A percentile compares a stretch with the other conserved stretches of the same genome.
Conservation (phyloP, 2,888 invertebrate genomes). For the Mesopsocus fuscifrons region DNA sequence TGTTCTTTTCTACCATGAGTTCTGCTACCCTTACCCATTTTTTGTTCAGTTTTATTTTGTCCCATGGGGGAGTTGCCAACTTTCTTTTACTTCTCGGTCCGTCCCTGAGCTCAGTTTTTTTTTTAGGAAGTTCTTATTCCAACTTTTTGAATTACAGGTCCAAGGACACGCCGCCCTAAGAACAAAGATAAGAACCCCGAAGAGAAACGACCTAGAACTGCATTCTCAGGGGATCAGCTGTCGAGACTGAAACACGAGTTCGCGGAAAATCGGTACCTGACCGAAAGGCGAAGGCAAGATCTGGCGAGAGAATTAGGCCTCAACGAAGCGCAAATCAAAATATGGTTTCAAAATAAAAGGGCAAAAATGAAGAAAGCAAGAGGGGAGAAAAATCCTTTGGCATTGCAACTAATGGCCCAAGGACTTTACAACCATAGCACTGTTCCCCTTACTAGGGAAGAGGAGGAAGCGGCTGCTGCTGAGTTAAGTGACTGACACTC, state of each 20-base stretch:
- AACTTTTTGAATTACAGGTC: slow-evolving; percentile 29
- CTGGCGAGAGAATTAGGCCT: slow-evolving; percentile 79
- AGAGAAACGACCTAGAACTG: slow-evolving; percentile 88
- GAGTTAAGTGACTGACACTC: slow-evolving; percentile 11
- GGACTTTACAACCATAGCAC: slow-evolving; percentile 83
- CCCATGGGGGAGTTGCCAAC: no score
- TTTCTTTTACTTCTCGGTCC: no score
- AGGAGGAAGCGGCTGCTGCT: slow-evolving; percentile 36
- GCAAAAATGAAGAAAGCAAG: slow-evolving; percentile 90
- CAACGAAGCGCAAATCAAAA: slow-evolving; percentile 94
- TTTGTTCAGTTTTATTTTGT: no score
- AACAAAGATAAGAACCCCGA: slow-evolving; percentile 34
- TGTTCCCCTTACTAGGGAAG: slow-evolving; percentile 56
- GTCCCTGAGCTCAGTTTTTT: no score
- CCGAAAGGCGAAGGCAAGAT: slow-evolving; percentile 76
- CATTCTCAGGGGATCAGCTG: slow-evolving; percentile 87
- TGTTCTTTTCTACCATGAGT: no score
- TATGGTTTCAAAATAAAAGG: slow-evolving; percentile 94
- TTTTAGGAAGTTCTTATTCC: no score
- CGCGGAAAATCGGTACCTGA: slow-evolving; percentile 79
- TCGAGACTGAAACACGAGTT: slow-evolving; percentile 85
- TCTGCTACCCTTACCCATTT: no score
- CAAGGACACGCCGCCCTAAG: slow-evolving; percentile 33
- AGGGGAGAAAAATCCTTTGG: slow-evolving; percentile 68
- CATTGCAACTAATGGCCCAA: slow-evolving; percentile 82